Evolutionary conservation across 2,888 invertebrate genomes (phyloP).

Genomic region (Cosmopolites sordidus): DNA sequence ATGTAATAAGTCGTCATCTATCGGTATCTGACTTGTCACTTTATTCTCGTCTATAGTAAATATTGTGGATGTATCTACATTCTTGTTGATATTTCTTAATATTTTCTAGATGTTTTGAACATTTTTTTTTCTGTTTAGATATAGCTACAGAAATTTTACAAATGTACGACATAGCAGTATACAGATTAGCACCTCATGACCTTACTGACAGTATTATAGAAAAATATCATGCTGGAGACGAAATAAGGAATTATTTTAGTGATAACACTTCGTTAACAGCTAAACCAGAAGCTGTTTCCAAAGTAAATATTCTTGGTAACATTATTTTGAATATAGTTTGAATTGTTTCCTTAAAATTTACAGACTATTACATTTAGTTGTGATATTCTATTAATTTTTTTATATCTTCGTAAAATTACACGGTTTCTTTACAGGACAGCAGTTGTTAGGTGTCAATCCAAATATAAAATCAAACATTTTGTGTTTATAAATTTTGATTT

Average conservation of each 20-base stretch:
- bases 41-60: too few relatives aligned
- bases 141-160: background rate
- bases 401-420: too few relatives aligned
- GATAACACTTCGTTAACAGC: background rate
- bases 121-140: background rate
- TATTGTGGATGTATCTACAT: too few relatives aligned
- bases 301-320: background rate
- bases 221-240: background rate
- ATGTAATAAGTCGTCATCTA: too few relatives aligned
- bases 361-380: background rate
- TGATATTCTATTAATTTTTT: too few relatives aligned
- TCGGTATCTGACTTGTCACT: too few relatives aligned
- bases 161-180: background rate
- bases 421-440: too few relatives aligned
- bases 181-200: background rate
- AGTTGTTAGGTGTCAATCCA: too few relatives aligned
- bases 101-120: too few relatives aligned
- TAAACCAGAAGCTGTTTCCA: background rate
- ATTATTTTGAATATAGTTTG: background rate
- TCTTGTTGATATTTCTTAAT: too few relatives aligned
- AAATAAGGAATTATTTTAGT: background rate
- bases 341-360: background rate
- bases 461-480: too few relatives aligned
- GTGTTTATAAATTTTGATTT: too few relatives aligned
- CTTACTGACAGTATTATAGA: background rate